phyloP scores from a whole-genome alignment of 2,797 vertebrate genomes.

The Salarias fasciatus region DNA sequence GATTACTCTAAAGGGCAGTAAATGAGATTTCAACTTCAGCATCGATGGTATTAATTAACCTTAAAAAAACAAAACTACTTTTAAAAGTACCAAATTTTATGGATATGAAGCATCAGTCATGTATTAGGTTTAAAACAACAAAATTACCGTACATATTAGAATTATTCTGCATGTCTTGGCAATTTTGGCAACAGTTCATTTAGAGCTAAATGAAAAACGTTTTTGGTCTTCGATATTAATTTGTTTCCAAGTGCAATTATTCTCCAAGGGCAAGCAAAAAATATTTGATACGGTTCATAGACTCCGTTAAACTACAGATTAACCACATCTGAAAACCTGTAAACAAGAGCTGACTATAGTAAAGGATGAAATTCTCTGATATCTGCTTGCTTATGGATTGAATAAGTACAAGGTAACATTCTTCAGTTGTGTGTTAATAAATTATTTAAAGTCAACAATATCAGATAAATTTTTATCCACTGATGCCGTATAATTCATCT shows the following conservation, averaged over 20 bases:
- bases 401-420: background rate
- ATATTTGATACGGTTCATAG: too few relatives aligned
- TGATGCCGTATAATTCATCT: background rate
- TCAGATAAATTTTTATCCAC: background rate
- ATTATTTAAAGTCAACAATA: conserved; percentile 1
- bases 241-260: background rate
- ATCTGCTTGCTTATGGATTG: background rate
- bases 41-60: conserved; percentile 2
- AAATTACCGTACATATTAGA: background rate
- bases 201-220: too few relatives aligned
- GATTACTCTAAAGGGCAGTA: background rate
- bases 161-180: background rate
- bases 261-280: background rate
- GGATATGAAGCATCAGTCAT: background rate
- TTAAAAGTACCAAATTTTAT: conserved; percentile 1
- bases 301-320: background rate
- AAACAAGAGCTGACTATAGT: background rate
- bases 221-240: too few relatives aligned
- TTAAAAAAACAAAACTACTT: background rate
- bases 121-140: background rate
- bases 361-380: background rate
- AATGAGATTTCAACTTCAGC: conserved; percentile 20
- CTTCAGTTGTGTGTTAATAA: conserved; percentile 1
- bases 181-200: background rate
- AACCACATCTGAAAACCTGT: background rate